These are phyloP conservation scores for Ictalurus furcatus DNA, from an alignment of 2,113 vertebrate genomes.

Conservation along the genomic window DNA sequence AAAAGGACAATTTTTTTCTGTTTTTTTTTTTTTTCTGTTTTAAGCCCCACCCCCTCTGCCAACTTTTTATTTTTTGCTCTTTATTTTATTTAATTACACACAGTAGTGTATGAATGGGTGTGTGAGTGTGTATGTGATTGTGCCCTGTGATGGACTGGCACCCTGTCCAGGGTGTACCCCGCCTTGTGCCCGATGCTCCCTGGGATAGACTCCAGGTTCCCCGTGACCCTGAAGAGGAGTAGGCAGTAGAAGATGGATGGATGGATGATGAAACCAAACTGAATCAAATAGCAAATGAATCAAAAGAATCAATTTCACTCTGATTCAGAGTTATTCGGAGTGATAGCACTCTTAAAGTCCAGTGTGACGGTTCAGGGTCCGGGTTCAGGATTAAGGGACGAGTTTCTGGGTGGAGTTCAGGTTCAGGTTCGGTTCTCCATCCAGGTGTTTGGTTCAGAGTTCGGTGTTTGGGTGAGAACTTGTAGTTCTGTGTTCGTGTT, in stretches of 20 bases:
- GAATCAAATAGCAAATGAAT: background rate
- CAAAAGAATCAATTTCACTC: background rate
- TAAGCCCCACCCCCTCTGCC: background rate
- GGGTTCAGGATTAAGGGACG: background rate
- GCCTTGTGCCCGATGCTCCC: too few relatives aligned
- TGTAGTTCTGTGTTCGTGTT: background rate
- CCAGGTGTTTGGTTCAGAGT: background rate
- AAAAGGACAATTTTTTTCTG: background rate
- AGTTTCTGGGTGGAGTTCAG: background rate
- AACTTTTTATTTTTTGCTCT: background rate
- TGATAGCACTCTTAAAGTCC: background rate
- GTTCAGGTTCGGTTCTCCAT: background rate
- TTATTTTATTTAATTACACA: background rate
- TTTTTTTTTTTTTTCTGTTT: background rate
- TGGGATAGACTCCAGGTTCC: too few relatives aligned
- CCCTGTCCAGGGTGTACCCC: too few relatives aligned
- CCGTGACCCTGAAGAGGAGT: too few relatives aligned
- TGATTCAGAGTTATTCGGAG: background rate
- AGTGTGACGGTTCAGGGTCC: background rate
- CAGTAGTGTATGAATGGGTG: too few relatives aligned
- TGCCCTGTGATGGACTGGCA: too few relatives aligned
- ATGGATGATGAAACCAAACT: background rate
- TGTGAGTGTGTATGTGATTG: too few relatives aligned
- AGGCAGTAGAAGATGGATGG: too few relatives aligned
- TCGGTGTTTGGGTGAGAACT: background rate